These are phyloP conservation scores for Parasteatoda lunata DNA, from an alignment of 2,888 invertebrate species.

Conservation along the genomic window DNA sequence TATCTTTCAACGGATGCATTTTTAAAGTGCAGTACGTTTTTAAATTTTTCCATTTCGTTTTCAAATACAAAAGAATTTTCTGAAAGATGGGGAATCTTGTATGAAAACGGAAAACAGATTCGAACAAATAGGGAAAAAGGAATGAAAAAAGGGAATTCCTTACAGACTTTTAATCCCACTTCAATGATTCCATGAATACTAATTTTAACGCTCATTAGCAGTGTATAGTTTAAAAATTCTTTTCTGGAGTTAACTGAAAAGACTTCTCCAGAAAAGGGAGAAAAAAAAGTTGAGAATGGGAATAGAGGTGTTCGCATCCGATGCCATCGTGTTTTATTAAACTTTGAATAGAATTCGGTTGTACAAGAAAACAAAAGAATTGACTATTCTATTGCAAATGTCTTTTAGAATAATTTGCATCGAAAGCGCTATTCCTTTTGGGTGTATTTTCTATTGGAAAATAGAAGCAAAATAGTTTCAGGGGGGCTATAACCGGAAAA, in stretches of 20 bases:
- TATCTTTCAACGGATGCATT: conserved; percentile 29
- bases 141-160: conserved; percentile 11
- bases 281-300: conserved; percentile 22
- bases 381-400: conserved; percentile 51
- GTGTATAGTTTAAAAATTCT: conserved; percentile 66
- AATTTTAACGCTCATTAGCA: conserved; percentile 68
- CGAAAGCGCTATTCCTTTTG: conserved; percentile 21
- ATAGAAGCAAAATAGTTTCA: not conserved
- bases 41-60: conserved; percentile 16
- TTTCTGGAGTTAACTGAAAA: conserved; percentile 42
- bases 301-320: conserved; percentile 23
- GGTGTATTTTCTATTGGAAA: conserved; percentile 16
- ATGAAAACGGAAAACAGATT: conserved; percentile 35
- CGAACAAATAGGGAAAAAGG: conserved; percentile 41
- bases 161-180: conserved; percentile 50
- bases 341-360: conserved; percentile 49
- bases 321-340: conserved; percentile 58
- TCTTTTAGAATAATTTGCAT: conserved; percentile 44
- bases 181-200: conserved; percentile 67
- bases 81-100: conserved; percentile 3
- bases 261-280: conserved; percentile 26
- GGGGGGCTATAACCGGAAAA: conserved; percentile 11
- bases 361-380: conserved; percentile 57
- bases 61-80: conserved; percentile 45
- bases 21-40: conserved; percentile 46